Base-by-base conservation (phyloP, 2,797 vertebrate species). In the Hoplostethus mediterraneus region DNA sequence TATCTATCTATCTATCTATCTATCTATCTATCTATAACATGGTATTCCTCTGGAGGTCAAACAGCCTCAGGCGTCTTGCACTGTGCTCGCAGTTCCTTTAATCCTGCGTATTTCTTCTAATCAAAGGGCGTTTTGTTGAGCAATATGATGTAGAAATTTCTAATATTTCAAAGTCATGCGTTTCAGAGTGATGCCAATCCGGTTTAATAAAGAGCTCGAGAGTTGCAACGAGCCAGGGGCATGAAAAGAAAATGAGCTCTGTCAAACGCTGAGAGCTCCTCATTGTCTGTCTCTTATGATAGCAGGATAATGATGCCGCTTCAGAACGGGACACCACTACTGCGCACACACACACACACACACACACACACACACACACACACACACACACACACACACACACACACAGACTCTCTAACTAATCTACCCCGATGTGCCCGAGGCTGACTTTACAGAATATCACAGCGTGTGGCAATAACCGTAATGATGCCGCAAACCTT, bases 211-310 rank as follows among this genome's bases (percentile, higher is more conserved):
- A 79, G 79, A 21, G 54, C 40, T 47, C 21, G 21, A 64, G 82
- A 69, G 17, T 14, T 73, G 58, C 70, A 82, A 75, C 57, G 64
- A 83, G 59, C 59, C 56, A 5, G 40, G 40, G 67, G 71, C 54
- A 77, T 60, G 63, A 74, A 77, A 73, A 53, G 59, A 73, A 79
- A 81, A 80, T 71, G 40, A 84, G 70, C 67, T 71, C 5, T 66
- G 71, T 77, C 66, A 73, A 63, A 52, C 21, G 62, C 30, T 5
- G 60, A 67, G 69, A 71, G 54, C 71, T 63, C 30, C 21, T 52
- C 31, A 61, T 60, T 77, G 59, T 75, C 40, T 56, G 36, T 73
- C 73, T 80, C 51, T 66, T 56, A 59, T 70, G 62, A 69, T 51
- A 40, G 66, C 6, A 31, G 64, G 66, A 71, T 77, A 80, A 75